These are phyloP conservation scores for Phymastichus coffea DNA, from an alignment of 1,140 invertebrate species.

Conservation along the genomic window DNA sequence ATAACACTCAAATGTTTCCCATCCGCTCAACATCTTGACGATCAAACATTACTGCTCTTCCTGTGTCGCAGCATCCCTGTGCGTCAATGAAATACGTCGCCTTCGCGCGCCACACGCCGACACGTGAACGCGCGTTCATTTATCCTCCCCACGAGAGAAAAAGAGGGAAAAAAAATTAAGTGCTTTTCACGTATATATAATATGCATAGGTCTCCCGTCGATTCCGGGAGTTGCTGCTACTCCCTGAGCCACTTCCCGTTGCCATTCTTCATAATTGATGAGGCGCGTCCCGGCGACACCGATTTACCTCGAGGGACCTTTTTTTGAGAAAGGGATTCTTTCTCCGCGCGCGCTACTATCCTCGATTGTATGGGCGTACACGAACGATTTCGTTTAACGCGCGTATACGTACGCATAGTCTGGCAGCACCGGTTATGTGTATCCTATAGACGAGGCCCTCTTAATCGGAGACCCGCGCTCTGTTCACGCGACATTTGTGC, in stretches of 20 bases:
- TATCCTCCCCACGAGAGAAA: no score
- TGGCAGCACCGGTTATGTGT: no score
- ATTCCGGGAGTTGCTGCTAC: conserved; percentile 8
- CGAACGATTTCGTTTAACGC: no score
- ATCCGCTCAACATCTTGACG: no score
- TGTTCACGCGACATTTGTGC: no score
- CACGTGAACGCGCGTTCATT: conserved; percentile 38
- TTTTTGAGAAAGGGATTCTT: no score
- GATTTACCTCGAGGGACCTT: conserved; percentile 5
- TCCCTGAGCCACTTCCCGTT: conserved; percentile 15
- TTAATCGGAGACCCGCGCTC: no score
- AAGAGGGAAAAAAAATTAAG: conserved; percentile 19
- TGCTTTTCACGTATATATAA: conserved; percentile 3
- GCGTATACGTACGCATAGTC: no score
- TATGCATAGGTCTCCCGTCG: neutral
- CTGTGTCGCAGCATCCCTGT: neutral
- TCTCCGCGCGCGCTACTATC: neutral
- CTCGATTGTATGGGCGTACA: no score
- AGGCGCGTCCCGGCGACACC: conserved; percentile 1
- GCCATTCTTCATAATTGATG: conserved; percentile 24
- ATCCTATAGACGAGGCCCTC: no score
- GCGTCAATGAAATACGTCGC: neutral
- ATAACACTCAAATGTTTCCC: no score
- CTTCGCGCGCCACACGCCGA: conserved; percentile 23
- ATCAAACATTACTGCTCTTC: no score